phyloP scores from a whole-genome alignment of 2,888 invertebrate genomes.

The Sussaba pulchella region DNA sequence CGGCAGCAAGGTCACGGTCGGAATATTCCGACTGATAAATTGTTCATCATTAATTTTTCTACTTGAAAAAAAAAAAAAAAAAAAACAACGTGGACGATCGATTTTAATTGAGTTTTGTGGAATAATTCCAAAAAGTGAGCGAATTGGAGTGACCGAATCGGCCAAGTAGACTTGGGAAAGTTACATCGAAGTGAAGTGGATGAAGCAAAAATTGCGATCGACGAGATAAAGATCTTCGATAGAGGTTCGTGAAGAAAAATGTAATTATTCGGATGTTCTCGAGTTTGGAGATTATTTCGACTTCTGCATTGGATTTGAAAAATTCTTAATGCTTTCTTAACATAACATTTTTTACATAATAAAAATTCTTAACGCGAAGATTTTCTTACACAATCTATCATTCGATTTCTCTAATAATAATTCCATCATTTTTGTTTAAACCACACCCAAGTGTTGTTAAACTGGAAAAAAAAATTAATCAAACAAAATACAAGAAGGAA shows the following conservation, averaged over 20 bases:
- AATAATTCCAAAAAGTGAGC: too few species aligned
- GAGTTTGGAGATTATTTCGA: too few species aligned
- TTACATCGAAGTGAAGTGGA: constrained; percentile 15
- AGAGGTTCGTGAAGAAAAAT: constrained; percentile 1
- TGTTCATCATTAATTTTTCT: constrained; percentile 3
- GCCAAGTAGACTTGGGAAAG: too few species aligned
- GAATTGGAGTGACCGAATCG: constrained; percentile 6
- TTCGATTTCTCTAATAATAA: not conserved
- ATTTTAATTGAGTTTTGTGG: not conserved
- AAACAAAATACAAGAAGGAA: constrained; percentile 2
- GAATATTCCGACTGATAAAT: constrained; percentile 52
- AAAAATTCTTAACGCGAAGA: not conserved
- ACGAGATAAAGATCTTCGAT: not conserved
- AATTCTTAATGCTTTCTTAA: too few species aligned
- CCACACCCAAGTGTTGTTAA: not conserved
- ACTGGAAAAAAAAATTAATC: constrained; percentile 5
- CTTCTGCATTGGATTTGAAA: too few species aligned
- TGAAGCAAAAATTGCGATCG: not conserved
- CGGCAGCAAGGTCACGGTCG: constrained; percentile 78
- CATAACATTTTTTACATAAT: not conserved
- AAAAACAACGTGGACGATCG: not conserved
- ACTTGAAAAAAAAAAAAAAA: constrained; percentile 5
- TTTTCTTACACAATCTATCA: not conserved
- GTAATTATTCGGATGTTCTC: not conserved
- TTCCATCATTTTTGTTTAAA: not conserved